Evolutionary conservation across 2,888 invertebrate genomes (phyloP).

Genomic region (Ctena decussata): DNA sequence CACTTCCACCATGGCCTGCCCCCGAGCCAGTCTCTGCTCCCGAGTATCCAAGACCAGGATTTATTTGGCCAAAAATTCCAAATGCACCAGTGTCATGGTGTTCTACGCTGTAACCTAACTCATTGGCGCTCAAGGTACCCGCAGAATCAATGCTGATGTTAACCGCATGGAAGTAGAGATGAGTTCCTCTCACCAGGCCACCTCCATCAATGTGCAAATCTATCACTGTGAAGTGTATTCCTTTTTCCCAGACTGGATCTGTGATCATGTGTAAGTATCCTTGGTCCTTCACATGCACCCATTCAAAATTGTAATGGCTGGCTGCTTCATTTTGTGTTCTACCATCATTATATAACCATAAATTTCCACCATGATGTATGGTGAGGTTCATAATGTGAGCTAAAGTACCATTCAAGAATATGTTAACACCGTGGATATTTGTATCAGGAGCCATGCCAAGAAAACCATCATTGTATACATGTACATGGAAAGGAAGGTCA

Average conservation of each 20-base stretch:
- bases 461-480: conserved; percentile 75
- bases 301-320: conserved; percentile 72
- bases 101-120: conserved; percentile 72
- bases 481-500: conserved; percentile 79
- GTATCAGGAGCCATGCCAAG: conserved; percentile 79
- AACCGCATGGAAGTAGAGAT: conserved; percentile 70
- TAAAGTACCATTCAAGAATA: conserved; percentile 76
- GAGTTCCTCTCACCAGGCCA: conserved; percentile 74
- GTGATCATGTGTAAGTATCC: conserved; percentile 78
- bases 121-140: conserved; percentile 73
- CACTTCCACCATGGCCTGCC: conserved; percentile 79
- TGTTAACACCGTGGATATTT: conserved; percentile 73
- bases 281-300: conserved; percentile 77
- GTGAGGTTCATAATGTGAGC: conserved; percentile 77
- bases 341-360: conserved; percentile 74
- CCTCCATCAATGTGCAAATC: conserved; percentile 78
- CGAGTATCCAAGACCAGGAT: conserved; percentile 73
- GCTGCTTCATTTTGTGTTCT: conserved; percentile 64
- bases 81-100: conserved; percentile 30
- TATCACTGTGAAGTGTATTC: conserved; percentile 69
- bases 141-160: conserved; percentile 78
- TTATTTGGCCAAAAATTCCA: conserved; percentile 67
- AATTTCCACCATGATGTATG: conserved; percentile 73
- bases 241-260: conserved; percentile 72
- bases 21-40: conserved; percentile 66